These are phyloP conservation scores for Caenorhabditis macrosperma DNA, from an alignment of 2,888 invertebrate genomes.

Conservation along the genomic window DNA sequence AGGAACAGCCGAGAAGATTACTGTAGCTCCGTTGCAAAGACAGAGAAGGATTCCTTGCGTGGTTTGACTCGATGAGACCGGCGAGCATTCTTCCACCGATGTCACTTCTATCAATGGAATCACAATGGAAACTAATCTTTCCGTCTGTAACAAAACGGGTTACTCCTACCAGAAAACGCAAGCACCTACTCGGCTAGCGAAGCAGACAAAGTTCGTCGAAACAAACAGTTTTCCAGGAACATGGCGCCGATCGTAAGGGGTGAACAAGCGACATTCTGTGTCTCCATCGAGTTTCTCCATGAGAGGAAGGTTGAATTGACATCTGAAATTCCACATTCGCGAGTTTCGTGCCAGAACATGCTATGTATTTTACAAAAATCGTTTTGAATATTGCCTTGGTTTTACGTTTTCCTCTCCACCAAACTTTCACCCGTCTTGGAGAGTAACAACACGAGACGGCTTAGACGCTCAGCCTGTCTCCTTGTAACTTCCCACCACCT, in stretches of 20 bases:
- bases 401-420: too few species aligned
- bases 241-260: constrained; percentile 93
- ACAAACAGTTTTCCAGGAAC: constrained; percentile 92
- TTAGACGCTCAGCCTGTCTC: not conserved
- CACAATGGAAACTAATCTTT: constrained; percentile 74
- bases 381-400: too few species aligned
- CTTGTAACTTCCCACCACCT: constrained; percentile 3
- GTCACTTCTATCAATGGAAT: constrained; percentile 73
- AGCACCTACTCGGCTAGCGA: constrained; percentile 91
- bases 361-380: too few species aligned
- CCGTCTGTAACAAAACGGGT: constrained; percentile 64
- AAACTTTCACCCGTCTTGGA: too few species aligned
- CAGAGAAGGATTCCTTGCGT: constrained; percentile 63
- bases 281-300: constrained; percentile 94
- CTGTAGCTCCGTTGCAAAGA: constrained; percentile 56
- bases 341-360: too few species aligned
- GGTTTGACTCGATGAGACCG: constrained; percentile 44
- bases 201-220: constrained; percentile 95
- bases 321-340: too few species aligned
- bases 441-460: too few species aligned
- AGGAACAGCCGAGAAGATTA: constrained; percentile 71
- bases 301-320: constrained; percentile 86
- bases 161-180: too few species aligned
- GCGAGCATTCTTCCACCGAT: constrained; percentile 74
- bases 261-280: constrained; percentile 91